A percentile compares a stretch with the other conserved stretches of the same genome.
Conservation (phyloP, 2,113 vertebrate species). For the Eulemur rufifrons region DNA sequence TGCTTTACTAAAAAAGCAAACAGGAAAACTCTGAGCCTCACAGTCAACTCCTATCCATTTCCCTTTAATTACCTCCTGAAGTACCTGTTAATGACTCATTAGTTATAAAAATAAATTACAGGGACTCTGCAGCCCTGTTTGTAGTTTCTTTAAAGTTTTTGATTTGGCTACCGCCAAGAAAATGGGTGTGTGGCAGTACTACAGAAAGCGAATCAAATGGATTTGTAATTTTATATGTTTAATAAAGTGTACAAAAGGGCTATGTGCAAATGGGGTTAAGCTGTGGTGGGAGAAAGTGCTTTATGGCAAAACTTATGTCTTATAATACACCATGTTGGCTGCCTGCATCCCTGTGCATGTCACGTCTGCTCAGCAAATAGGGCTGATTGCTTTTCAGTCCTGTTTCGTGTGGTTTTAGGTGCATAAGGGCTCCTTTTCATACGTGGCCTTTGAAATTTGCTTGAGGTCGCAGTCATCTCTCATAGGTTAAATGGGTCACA, state of each 20-base stretch:
- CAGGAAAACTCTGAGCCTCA: background rate
- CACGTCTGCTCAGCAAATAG: background rate
- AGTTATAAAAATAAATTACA: constrained; percentile 63
- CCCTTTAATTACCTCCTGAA: constrained; percentile 62
- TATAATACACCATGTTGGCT: accelerated
- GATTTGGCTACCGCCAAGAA: background rate
- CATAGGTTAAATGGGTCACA: background rate
- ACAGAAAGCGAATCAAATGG: background rate
- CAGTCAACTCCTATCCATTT: background rate
- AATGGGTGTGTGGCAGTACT: background rate
- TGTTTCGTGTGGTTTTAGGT: background rate
- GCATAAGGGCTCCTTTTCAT: background rate
- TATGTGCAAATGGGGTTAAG: background rate
- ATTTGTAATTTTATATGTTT: constrained; percentile 43
- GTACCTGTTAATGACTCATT: constrained; percentile 65
- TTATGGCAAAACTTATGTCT: background rate
- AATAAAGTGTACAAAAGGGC: background rate
- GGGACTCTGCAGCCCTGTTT: background rate
- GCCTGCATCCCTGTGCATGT: accelerated
- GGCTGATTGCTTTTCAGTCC: background rate
- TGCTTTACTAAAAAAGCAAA: constrained; percentile 49
- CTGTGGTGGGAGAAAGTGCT: background rate
- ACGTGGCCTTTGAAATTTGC: background rate
- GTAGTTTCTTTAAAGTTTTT: constrained; percentile 40
- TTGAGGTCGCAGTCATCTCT: background rate